Base-by-base conservation (phyloP, 2,797 vertebrate species). In the Rhinichthys osculus region DNA sequence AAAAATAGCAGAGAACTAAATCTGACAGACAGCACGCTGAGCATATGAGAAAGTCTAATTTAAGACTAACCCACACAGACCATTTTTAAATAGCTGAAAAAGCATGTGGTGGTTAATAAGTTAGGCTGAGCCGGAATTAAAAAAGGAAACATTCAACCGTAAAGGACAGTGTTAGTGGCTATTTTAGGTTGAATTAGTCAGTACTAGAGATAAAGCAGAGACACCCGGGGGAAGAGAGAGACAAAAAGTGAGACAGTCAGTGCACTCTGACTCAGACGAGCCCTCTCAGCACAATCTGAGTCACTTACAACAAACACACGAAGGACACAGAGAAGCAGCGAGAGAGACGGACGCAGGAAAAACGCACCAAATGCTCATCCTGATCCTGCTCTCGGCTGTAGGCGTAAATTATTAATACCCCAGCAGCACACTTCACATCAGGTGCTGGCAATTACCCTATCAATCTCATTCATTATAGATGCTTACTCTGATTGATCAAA, bases 271-370 rank as follows among this genome's bases (percentile, higher is more conserved):
- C 86, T 94, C 94, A 95, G 90, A 90, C 78, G n/a, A 89, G 54
- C 6, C 47, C 92, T 87, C 91, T 93, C 92, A 93, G 93, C 93
- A 91, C 87, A 88, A 91, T 92, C 88, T 94, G 94, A 94, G 91
- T 95, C 93, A 95, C 88, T 95, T 92, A 93, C 89, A 93, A 73
- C 86, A 91, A 91, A 87, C 87, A 77, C 88, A 90, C 89, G 86
- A 88, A 92, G 90, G 91, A 91, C 80, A 81, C 74, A 88, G 82
- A 82, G 42, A 66, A 40, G 16, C 57, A 64, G 35, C 67, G 27
- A 27, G 17, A 70, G 40, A 69, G 33, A 67, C 1, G 14, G 35
- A 47, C 78, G n/a, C 40, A 30, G 38, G 78, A 21, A 79, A 33
- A 67, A 44, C 7, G 4, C 62, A 69, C 64, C 21, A 70, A 69